Conservation (phyloP, 1,140 invertebrate genomes). For the Drosophila ercepeae region DNA sequence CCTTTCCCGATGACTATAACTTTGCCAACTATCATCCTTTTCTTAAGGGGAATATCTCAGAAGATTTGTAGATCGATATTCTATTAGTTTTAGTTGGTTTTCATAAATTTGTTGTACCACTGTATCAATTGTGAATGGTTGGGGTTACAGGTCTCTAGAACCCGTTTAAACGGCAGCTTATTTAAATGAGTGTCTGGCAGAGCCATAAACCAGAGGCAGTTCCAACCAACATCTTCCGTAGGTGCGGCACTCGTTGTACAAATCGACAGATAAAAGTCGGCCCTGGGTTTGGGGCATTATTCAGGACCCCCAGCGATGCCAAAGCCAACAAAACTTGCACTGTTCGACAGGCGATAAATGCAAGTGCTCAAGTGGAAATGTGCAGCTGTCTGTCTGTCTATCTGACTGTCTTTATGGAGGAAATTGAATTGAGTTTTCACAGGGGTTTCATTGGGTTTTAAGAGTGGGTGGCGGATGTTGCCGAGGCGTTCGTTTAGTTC, state of each 20-base stretch:
- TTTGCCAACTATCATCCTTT: no score
- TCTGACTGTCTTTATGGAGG: conserved; percentile 41
- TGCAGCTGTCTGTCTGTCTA: conserved; percentile 47
- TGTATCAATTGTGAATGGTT: neutral
- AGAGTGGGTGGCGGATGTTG: conserved; percentile 12
- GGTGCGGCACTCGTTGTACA: conserved; percentile 5
- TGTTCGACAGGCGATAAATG: conserved; percentile 64
- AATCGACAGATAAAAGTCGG: conserved; percentile 35
- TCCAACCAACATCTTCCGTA: conserved; percentile 3
- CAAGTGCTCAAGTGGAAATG: conserved; percentile 64
- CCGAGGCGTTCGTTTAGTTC: conserved; percentile 11
- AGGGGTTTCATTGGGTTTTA: conserved; percentile 4
- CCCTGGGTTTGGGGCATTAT: conserved; percentile 2
- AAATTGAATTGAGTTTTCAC: conserved; percentile 66
- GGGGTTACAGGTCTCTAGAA: neutral
- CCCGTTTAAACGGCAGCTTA: conserved; percentile 52
- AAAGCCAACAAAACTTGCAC: conserved; percentile 29
- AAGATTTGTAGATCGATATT: no score
- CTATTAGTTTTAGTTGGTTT: no score
- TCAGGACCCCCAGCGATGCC: conserved; percentile 4
- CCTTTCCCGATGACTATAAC: no score
- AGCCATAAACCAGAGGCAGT: conserved; percentile 20
- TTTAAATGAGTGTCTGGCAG: conserved; percentile 55
- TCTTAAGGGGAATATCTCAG: no score
- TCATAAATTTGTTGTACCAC: neutral